Conservation (phyloP, 2,888 invertebrate genomes). For the Bhutanitis thaidina region DNA sequence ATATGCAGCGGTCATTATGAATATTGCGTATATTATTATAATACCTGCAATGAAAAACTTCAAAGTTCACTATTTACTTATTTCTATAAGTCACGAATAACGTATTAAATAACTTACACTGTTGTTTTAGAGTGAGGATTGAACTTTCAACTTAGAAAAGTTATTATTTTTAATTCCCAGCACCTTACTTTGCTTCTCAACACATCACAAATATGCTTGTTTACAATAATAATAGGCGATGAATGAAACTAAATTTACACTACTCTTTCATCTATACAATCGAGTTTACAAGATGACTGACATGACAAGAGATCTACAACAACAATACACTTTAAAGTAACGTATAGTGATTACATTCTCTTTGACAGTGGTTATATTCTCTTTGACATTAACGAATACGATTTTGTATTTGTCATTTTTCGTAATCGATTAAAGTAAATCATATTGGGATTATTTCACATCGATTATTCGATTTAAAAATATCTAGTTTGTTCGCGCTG, state of each 20-base stretch:
- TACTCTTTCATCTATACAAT: too few relatives aligned
- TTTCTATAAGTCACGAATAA: not conserved
- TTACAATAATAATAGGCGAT: not conserved
- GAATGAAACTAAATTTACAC: too few relatives aligned
- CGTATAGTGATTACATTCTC: too few relatives aligned
- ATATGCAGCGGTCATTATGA: slow-evolving; percentile 46
- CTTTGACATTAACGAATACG: too few relatives aligned
- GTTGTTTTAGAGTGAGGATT: not conserved
- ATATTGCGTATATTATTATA: not conserved
- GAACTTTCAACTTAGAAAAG: not conserved
- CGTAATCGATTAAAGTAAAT: too few relatives aligned
- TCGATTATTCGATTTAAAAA: too few relatives aligned
- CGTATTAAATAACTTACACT: not conserved
- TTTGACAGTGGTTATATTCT: too few relatives aligned
- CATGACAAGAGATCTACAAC: too few relatives aligned
- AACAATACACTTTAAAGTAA: too few relatives aligned
- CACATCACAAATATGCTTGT: not conserved
- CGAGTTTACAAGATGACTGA: not conserved
- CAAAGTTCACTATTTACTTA: not conserved
- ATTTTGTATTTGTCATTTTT: too few relatives aligned
- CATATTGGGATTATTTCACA: too few relatives aligned
- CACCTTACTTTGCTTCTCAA: not conserved
- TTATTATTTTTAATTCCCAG: slow-evolving; percentile 1
- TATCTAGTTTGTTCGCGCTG: too few relatives aligned
- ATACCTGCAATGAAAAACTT: slow-evolving; percentile 8